Evolutionary conservation across 2,113 vertebrate genomes (phyloP).

Genomic region (Antidorcas marsupialis): DNA sequence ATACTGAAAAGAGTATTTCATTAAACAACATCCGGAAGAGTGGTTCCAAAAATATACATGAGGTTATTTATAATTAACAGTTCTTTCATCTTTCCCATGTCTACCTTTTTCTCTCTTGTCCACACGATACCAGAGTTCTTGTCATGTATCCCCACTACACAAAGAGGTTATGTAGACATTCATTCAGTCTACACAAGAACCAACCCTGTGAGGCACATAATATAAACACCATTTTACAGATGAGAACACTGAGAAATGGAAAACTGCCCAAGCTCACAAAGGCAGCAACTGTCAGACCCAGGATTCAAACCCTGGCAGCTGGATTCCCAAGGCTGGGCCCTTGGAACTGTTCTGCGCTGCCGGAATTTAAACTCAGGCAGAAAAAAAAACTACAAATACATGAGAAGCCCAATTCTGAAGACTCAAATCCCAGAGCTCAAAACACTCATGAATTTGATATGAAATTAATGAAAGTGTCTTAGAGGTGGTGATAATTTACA

Average conservation of each 20-base stretch:
- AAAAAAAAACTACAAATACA: not conserved
- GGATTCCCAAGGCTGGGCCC: not conserved
- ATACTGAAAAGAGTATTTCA: not conserved
- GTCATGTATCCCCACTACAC: not conserved
- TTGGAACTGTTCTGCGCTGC: not conserved
- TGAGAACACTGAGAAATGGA: conserved; percentile 12
- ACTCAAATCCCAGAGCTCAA: conserved; percentile 63
- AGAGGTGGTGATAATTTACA: conserved; percentile 65
- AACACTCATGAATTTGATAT: conserved; percentile 74
- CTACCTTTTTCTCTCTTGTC: not conserved
- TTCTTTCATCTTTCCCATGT: not conserved
- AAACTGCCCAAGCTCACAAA: not conserved
- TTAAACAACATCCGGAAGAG: not conserved
- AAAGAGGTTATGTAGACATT: not conserved
- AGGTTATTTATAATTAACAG: not conserved
- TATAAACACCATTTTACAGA: not conserved
- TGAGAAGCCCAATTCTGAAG: conserved; percentile 26
- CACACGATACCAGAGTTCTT: not conserved
- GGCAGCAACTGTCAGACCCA: not conserved
- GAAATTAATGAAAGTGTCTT: conserved; percentile 76
- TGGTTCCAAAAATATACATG: not conserved
- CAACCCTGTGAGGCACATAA: not conserved
- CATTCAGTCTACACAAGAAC: not conserved
- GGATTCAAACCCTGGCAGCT: not conserved
- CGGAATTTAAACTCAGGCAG: not conserved